Conservation (phyloP, 2,888 invertebrate species). For the Orchestes rusci region DNA sequence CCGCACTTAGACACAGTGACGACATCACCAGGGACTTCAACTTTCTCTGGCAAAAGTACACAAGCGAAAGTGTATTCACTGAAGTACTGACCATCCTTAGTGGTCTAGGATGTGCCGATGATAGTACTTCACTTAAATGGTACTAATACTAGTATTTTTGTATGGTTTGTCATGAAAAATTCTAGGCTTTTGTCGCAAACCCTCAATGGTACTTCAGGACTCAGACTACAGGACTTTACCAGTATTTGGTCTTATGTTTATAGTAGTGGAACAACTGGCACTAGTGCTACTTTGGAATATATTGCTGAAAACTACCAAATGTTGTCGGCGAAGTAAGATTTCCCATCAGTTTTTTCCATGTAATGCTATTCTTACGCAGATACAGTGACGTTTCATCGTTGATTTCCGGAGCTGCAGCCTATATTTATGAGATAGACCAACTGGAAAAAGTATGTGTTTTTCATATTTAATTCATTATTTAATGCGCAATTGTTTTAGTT, state of each 20-base stretch:
- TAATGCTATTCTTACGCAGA: slow-evolving; percentile 7
- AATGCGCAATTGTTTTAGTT: slow-evolving; percentile 4
- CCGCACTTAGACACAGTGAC: slow-evolving; percentile 58
- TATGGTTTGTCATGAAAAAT: too few species aligned
- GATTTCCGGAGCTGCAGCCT: slow-evolving; percentile 12
- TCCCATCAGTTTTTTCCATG: neutral
- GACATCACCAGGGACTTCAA: slow-evolving; percentile 50
- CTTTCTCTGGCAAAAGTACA: slow-evolving; percentile 54
- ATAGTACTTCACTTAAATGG: slow-evolving; percentile 47
- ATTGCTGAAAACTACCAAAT: slow-evolving; percentile 41
- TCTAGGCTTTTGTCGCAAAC: slow-evolving; percentile 33
- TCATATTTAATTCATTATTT: neutral
- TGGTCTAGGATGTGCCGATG: slow-evolving; percentile 61
- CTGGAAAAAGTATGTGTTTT: slow-evolving; percentile 16
- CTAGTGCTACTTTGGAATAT: slow-evolving; percentile 47
- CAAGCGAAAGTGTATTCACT: slow-evolving; percentile 51
- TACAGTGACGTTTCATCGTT: slow-evolving; percentile 15
- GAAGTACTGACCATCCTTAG: slow-evolving; percentile 61
- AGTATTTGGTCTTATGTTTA: slow-evolving; percentile 47
- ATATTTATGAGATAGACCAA: slow-evolving; percentile 19
- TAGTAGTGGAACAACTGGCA: slow-evolving; percentile 49
- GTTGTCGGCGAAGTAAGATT: slow-evolving; percentile 34
- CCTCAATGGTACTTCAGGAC: slow-evolving; percentile 32
- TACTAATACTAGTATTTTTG: too few species aligned
- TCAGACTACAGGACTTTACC: slow-evolving; percentile 46